Percentiles rank a stretch among this genome's conserved stretches.
These are phyloP conservation scores for Cephus sareptanus DNA, from an alignment of 2,888 invertebrate genomes.

Conservation along the genomic window DNA sequence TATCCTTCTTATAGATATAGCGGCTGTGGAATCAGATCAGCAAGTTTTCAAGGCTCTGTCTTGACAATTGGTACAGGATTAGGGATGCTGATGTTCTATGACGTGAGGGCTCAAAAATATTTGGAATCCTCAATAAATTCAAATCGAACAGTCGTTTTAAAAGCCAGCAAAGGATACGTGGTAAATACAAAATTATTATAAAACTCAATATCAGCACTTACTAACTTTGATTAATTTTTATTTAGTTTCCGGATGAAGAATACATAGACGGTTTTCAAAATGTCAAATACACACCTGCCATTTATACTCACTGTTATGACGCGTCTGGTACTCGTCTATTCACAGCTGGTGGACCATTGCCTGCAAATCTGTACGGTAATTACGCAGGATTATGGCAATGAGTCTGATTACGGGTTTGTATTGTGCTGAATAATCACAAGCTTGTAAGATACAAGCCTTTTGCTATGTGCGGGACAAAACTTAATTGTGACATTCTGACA, in stretches of 20 bases:
- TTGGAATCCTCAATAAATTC: constrained; percentile 91
- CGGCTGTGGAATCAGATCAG: constrained; percentile 92
- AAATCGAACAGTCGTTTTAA: constrained; percentile 86
- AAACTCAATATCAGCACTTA: neutral
- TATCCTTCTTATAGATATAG: constrained; percentile 78
- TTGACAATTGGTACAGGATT: constrained; percentile 94
- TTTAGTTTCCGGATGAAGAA: constrained; percentile 85
- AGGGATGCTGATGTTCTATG: constrained; percentile 93
- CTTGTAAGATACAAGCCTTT: neutral
- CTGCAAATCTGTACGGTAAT: constrained; percentile 91
- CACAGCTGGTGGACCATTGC: constrained; percentile 94
- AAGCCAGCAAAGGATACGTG: constrained; percentile 90
- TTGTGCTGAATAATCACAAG: neutral
- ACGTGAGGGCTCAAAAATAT: constrained; percentile 90
- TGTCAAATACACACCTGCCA: constrained; percentile 90
- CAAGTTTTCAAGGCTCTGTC: constrained; percentile 89
- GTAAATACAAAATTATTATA: constrained; percentile 68
- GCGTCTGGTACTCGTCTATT: constrained; percentile 91
- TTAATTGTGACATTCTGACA: neutral
- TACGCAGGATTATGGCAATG: constrained; percentile 96
- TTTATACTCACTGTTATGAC: constrained; percentile 97
- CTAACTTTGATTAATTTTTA: constrained; percentile 27
- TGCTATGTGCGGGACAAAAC: neutral
- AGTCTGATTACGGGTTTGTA: constrained; percentile 29
- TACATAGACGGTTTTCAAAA: constrained; percentile 86